phyloP scores from a whole-genome alignment of 2,888 invertebrate species.

The Drosophila bunnanda region DNA sequence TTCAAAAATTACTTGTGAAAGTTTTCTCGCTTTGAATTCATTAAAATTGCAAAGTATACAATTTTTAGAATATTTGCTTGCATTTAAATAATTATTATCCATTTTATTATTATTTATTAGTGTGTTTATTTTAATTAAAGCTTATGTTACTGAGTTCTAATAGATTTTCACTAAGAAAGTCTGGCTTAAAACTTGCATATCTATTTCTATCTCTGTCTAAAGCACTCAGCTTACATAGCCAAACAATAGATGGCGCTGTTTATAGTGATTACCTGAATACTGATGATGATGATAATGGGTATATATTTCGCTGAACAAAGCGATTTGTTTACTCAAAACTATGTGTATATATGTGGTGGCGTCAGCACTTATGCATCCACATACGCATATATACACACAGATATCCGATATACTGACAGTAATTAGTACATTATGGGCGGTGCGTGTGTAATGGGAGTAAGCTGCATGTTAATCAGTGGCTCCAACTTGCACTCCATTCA shows the following conservation, averaged over 20 bases:
- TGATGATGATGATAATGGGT: not conserved
- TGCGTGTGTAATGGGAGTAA: conserved; percentile 31
- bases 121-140: too few relatives aligned
- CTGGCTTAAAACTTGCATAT: not conserved
- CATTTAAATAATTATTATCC: too few relatives aligned
- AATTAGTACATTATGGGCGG: conserved; percentile 23
- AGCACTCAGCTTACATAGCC: not conserved
- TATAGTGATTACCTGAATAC: not conserved
- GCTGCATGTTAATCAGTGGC: conserved; percentile 40
- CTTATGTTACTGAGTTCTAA: too few relatives aligned
- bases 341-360: not conserved
- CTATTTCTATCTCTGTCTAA: not conserved
- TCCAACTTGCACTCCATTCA: conserved; percentile 39
- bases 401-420: not conserved
- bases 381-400: not conserved
- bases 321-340: conserved; percentile 2
- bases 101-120: too few relatives aligned
- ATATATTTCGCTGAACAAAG: conserved; percentile 2
- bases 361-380: conserved; percentile 1
- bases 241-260: not conserved
- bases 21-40: too few relatives aligned
- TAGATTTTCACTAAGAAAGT: not conserved
- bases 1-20: too few relatives aligned
- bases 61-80: too few relatives aligned
- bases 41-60: not conserved